These are phyloP conservation scores for Stomorhina lunata DNA, from an alignment of 2,888 invertebrate species.

Conservation along the genomic window DNA sequence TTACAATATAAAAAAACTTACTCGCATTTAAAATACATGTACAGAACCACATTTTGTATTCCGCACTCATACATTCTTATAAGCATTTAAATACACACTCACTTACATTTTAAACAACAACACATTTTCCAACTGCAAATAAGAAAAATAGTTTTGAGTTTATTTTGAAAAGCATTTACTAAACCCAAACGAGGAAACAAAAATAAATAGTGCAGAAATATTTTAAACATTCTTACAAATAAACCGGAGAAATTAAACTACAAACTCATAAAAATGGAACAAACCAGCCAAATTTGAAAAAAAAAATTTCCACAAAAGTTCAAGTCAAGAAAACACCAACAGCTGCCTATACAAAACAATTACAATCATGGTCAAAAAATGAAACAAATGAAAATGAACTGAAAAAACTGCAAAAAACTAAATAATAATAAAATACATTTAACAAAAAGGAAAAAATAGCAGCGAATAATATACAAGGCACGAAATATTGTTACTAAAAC, in stretches of 20 bases:
- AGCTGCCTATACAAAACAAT: background rate
- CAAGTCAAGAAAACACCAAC: constrained; percentile 1
- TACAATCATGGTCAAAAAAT: background rate
- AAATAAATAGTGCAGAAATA: constrained; percentile 26
- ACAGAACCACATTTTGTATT: background rate
- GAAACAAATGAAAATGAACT: background rate
- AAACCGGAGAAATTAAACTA: background rate
- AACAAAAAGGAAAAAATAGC: background rate
- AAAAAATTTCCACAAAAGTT: background rate
- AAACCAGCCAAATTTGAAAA: background rate
- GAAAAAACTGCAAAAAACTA: background rate
- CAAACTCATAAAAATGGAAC: background rate
- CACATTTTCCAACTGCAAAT: no score
- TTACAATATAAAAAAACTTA: background rate
- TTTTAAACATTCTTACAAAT: background rate
- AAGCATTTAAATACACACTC: no score
- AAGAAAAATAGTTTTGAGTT: background rate
- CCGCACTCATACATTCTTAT: background rate
- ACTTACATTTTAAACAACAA: no score
- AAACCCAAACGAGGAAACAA: background rate
- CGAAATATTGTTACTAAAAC: background rate
- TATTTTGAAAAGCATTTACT: background rate
- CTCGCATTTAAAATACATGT: background rate
- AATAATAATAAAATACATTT: constrained; percentile 42
- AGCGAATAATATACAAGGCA: background rate